These are phyloP conservation scores for Bergia puertoricense DNA, from an alignment of 92 coral and sea anemone genomes.

Conservation along the genomic window DNA sequence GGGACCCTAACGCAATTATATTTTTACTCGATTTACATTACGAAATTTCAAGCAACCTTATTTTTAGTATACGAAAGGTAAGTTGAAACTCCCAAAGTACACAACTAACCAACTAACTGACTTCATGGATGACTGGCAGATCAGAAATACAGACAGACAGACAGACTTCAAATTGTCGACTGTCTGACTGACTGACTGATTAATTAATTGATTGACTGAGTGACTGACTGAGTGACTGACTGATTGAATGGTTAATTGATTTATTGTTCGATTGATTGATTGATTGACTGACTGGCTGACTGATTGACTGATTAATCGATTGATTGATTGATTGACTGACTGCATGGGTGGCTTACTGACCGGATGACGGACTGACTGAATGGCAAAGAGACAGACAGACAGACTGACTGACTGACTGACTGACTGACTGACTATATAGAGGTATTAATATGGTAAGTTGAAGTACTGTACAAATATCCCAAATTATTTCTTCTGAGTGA, in stretches of 20 bases:
- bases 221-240: not conserved
- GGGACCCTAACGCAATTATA: slow-evolving; percentile 52
- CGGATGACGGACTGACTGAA: too few relatives aligned
- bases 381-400: not conserved
- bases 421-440: not conserved
- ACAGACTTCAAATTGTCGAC: not conserved
- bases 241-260: too few relatives aligned
- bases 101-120: not conserved
- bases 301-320: too few relatives aligned
- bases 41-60: slow-evolving; percentile 46
- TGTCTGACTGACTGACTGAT: not conserved
- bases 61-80: slow-evolving; percentile 49
- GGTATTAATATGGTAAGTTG: too few relatives aligned
- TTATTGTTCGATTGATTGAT: not conserved
- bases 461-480: too few relatives aligned
- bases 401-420: not conserved
- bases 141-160: not conserved
- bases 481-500: too few relatives aligned
- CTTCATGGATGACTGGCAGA: not conserved
- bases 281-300: not conserved
- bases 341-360: too few relatives aligned
- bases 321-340: not conserved
- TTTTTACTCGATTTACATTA: slow-evolving; percentile 51
- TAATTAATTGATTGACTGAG: not conserved
- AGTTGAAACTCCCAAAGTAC: not conserved